Percentiles rank a stretch among this genome's conserved stretches.
These are phyloP conservation scores for Bradypodion pumilum DNA, from an alignment of 2,797 vertebrate genomes.

Conservation along the genomic window DNA sequence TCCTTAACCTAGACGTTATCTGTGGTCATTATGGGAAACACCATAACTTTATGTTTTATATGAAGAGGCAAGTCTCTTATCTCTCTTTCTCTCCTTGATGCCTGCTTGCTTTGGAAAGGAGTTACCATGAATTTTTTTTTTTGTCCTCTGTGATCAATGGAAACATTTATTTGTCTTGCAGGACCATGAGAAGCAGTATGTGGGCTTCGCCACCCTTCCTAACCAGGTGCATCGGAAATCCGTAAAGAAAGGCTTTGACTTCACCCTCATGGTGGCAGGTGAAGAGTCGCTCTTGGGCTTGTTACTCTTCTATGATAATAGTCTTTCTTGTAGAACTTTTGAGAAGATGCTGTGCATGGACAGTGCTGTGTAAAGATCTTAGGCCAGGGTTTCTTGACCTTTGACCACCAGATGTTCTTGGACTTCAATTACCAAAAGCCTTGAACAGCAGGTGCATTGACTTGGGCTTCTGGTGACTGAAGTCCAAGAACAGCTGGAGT, in stretches of 20 bases:
- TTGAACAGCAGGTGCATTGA: no score
- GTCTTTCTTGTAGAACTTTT: no score
- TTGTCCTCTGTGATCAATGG: conserved; percentile 24
- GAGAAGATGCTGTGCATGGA: no score
- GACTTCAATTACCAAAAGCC: no score
- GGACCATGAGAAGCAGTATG: conserved; percentile 94
- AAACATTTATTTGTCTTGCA: conserved; percentile 39
- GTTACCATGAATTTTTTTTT: not conserved
- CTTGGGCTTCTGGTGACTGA: no score
- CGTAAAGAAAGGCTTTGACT: conserved; percentile 96
- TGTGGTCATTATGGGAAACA: no score
- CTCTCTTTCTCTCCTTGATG: not conserved
- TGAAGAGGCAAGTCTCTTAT: not conserved
- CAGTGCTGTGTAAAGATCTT: no score
- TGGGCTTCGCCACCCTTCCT: conserved; percentile 94
- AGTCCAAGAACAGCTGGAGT: no score
- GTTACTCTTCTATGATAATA: no score
- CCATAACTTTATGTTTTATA: accelerated
- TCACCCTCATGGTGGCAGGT: conserved; percentile 98
- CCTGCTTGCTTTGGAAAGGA: not conserved
- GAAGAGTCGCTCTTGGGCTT: conserved; percentile 51
- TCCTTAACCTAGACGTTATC: no score
- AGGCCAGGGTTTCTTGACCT: no score
- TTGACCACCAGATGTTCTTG: no score
- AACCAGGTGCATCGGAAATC: conserved; percentile 97